phyloP scores from a whole-genome alignment of 2,113 vertebrate genomes.

The Cynopterus brachyotis region DNA sequence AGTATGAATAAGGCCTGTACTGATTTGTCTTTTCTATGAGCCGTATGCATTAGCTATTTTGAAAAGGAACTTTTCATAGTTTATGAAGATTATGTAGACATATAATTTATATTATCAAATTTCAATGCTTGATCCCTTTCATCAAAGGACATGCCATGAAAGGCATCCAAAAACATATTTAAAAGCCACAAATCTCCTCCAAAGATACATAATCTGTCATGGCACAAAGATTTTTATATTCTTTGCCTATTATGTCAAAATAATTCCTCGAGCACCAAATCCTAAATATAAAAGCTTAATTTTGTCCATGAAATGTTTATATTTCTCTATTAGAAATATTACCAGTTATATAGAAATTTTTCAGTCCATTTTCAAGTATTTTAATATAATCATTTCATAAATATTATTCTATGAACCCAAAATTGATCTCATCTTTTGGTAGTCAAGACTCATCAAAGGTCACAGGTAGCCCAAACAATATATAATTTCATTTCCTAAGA shows the following conservation, averaged over 20 bases:
- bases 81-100: background rate
- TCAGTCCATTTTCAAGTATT: background rate
- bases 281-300: background rate
- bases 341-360: background rate
- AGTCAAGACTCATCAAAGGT: background rate
- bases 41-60: background rate
- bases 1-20: background rate
- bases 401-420: background rate
- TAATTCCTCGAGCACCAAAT: background rate
- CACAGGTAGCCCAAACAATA: background rate
- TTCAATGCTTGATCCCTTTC: background rate
- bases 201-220: background rate
- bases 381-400: slow-evolving; percentile 27
- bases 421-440: background rate
- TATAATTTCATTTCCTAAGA: background rate
- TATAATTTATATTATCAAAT: background rate
- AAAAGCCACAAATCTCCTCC: slow-evolving; percentile 12
- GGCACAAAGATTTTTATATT: background rate
- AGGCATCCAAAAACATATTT: background rate
- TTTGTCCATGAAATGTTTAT: background rate
- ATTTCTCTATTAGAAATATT: background rate
- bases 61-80: background rate
- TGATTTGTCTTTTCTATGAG: background rate
- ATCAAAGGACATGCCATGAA: background rate
- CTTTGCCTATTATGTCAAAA: background rate